phyloP scores from a whole-genome alignment of 2,797 vertebrate species.

The Tragopan temminckii region DNA sequence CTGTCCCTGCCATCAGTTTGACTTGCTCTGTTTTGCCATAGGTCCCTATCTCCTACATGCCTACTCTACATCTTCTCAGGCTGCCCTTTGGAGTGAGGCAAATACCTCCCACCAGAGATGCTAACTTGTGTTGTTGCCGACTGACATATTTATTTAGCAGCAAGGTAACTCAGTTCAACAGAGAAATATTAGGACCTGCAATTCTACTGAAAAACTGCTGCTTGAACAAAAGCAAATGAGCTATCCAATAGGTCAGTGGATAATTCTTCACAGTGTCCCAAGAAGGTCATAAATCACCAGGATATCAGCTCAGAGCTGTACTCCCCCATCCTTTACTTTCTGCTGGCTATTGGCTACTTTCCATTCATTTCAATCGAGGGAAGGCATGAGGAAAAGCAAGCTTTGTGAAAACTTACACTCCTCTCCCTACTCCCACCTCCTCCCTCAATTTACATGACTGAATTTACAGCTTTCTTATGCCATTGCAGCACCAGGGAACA shows the following conservation, averaged over 20 bases:
- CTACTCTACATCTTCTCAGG: neutral
- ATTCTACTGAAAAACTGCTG: conserved; percentile 24
- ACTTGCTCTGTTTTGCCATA: neutral
- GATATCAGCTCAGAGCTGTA: neutral
- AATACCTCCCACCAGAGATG: conserved; percentile 1
- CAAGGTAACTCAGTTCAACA: neutral
- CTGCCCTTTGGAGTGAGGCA: neutral
- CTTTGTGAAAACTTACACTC: conserved; percentile 20
- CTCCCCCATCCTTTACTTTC: neutral
- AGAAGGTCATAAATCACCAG: conserved; percentile 21
- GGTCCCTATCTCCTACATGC: neutral
- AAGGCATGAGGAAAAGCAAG: neutral
- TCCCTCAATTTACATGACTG: neutral
- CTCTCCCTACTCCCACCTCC: neutral
- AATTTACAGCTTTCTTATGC: conserved; percentile 15
- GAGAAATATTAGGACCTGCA: conserved; percentile 9
- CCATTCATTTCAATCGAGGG: neutral
- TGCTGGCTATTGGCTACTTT: conserved; percentile 27
- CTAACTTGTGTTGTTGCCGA: neutral
- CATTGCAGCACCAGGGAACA: neutral
- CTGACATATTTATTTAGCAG: conserved; percentile 38
- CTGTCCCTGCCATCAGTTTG: neutral
- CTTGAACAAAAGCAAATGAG: conserved; percentile 58
- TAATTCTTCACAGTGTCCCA: conserved; percentile 37
- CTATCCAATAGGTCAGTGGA: conserved; percentile 20